A percentile compares a stretch with the other conserved stretches of the same genome.
These are phyloP conservation scores for Parapristionchus giblindavisi DNA, from an alignment of 2,888 invertebrate species.

Conservation along the genomic window DNA sequence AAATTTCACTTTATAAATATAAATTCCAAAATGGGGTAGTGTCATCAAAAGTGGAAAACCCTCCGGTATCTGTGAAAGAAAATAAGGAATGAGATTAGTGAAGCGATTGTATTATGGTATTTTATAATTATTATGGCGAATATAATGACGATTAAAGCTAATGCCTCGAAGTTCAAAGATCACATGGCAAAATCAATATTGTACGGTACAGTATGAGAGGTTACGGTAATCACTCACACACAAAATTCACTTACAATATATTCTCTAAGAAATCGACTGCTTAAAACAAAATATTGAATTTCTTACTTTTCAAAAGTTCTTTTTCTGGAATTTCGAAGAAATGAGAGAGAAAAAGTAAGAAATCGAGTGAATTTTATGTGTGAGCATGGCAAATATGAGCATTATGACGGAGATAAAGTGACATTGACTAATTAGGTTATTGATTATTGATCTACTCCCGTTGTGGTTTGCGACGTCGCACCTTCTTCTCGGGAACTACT, in stretches of 20 bases:
- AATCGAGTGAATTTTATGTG: too few relatives aligned
- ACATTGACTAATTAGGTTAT: not conserved
- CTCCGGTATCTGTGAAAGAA: too few relatives aligned
- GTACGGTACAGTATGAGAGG: not conserved
- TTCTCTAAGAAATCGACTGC: too few relatives aligned
- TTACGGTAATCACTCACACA: conserved; percentile 11
- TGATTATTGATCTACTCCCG: not conserved
- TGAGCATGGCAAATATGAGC: too few relatives aligned
- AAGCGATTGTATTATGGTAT: not conserved
- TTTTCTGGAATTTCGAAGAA: too few relatives aligned
- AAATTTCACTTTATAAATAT: too few relatives aligned
- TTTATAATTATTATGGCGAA: not conserved
- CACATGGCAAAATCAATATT: conserved; percentile 20
- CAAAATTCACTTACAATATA: too few relatives aligned
- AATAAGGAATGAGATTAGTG: too few relatives aligned
- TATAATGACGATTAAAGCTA: not conserved
- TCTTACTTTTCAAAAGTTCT: too few relatives aligned
- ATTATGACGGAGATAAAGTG: conserved; percentile 1
- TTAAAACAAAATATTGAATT: too few relatives aligned
- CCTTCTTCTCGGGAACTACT: not conserved
- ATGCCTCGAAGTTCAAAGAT: conserved; percentile 6
- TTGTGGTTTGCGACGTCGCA: conserved; percentile 16
- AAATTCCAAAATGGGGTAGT: too few relatives aligned
- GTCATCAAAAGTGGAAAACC: not conserved
- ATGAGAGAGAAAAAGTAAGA: too few relatives aligned